Evolutionary conservation across 2,113 vertebrate genomes (phyloP).

Genomic region (Ploceus nigricollis): DNA sequence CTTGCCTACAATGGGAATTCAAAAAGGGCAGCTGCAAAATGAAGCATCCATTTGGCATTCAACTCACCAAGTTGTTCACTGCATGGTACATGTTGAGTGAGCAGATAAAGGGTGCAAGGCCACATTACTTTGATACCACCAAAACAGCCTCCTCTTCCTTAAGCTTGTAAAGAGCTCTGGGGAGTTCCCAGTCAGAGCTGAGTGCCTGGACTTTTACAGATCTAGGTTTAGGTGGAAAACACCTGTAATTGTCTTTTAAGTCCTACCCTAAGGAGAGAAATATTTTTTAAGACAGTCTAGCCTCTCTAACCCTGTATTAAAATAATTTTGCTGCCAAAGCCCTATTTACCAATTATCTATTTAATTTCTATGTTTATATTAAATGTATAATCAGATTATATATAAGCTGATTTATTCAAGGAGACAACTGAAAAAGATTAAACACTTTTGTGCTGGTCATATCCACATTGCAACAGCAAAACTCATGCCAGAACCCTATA

Average conservation of each 20-base stretch:
- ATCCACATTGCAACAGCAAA: background rate
- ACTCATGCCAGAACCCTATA: background rate
- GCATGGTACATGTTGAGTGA: fast-evolving
- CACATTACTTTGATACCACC: background rate
- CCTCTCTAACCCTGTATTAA: background rate
- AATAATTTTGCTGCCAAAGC: background rate
- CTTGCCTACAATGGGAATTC: background rate
- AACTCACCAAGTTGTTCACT: background rate
- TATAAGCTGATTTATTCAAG: background rate
- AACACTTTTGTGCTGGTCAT: background rate
- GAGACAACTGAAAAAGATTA: background rate
- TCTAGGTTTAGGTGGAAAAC: background rate
- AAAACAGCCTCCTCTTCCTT: background rate
- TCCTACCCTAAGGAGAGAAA: background rate
- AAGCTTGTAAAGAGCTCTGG: background rate
- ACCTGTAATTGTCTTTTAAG: background rate
- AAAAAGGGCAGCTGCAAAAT: background rate
- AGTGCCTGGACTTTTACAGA: background rate
- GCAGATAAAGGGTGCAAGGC: background rate
- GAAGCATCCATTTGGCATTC: background rate
- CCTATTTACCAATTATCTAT: background rate
- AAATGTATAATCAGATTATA: slow-evolving; percentile 4
- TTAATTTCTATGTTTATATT: background rate
- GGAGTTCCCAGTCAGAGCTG: background rate
- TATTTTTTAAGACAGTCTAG: background rate